Evolutionary conservation across 2,888 invertebrate genomes (phyloP), one percentile per base, ranked within the genome.

Genomic region (Lochmaea capreae): DNA sequence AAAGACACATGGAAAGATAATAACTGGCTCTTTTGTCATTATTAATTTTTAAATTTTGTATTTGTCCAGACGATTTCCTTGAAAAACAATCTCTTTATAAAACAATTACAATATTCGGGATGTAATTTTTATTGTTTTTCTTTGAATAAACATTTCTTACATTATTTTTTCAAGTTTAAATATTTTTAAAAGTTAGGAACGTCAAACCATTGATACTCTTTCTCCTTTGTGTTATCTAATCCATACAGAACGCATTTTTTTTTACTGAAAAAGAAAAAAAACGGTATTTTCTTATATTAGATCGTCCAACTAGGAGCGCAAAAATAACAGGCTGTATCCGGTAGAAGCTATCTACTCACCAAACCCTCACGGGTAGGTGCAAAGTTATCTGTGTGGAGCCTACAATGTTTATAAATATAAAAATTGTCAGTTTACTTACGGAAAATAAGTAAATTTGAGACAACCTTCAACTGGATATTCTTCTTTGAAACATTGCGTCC

Each of bases 161-260:
- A n/a, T 16, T 18, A 52, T 57, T 65, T 52, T 14, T 43, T 65
- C 14, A 16, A 43, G 2, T 52, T 58, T 61, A 18, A 16, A 12
- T 46, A 18, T 22, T 61, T 65, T 82, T 81, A 87, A 82, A 84
- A 89, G 69, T 87, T 85, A 0, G 88, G 88, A 12, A 90, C 87
- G 82, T 91, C 90, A 78, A 91, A 91, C 90, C 91, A 91, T 79
- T 91, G 90, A 82, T 89, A 89, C 0, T 72, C 4, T 79, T 87
- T 86, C 10, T 83, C 78, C 11, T 85, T 81, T 1, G 71, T 83
- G 10, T 79, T 84, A 75, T 91, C 87, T 67, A 87, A 88, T 52
- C 84, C 84, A 78, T 90, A 89, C 75, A 89, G 85, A 10, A 89
- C 49, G 80, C 91, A 91, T 82, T 84, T 83, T 73, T 69, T 72